Percentiles rank a stretch among this genome's conserved stretches.
Evolutionary conservation across 2,797 vertebrate genomes (phyloP).

Genomic region (Sphaeramia orbicularis): DNA sequence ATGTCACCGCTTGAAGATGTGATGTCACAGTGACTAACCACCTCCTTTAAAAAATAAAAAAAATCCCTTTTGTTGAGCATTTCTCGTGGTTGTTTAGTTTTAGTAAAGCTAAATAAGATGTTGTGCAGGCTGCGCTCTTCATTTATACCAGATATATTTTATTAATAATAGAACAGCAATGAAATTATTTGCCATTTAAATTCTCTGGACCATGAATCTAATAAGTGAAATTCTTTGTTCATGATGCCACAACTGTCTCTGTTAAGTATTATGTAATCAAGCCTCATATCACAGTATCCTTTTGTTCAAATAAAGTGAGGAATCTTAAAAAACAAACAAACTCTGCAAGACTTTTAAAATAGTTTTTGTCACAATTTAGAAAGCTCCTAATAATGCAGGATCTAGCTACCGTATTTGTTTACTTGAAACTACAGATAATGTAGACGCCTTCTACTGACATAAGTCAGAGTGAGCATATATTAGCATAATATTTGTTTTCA

Average conservation of each 20-base stretch:
- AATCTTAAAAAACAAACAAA: no score
- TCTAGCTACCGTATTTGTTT: background rate
- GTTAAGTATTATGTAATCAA: conserved; percentile 4
- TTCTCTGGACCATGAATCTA: background rate
- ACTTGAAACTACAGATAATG: background rate
- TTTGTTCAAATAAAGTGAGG: no score
- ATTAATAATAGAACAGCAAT: background rate
- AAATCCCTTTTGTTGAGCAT: background rate
- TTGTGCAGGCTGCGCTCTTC: background rate
- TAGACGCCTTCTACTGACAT: background rate
- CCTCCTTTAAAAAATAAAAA: background rate
- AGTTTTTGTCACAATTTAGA: background rate
- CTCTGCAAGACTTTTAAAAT: background rate
- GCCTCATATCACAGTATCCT: no score
- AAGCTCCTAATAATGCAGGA: background rate
- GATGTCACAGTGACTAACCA: background rate
- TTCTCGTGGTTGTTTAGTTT: background rate
- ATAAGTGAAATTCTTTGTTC: background rate
- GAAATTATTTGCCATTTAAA: background rate
- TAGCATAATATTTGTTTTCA: background rate
- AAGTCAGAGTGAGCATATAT: background rate
- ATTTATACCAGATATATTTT: background rate
- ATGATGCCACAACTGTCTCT: conserved; percentile 9
- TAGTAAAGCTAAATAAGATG: background rate
- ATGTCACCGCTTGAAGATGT: background rate